Evolutionary conservation across 1,140 invertebrate genomes (phyloP).

Genomic region (Zaprionus tsacasi): DNA sequence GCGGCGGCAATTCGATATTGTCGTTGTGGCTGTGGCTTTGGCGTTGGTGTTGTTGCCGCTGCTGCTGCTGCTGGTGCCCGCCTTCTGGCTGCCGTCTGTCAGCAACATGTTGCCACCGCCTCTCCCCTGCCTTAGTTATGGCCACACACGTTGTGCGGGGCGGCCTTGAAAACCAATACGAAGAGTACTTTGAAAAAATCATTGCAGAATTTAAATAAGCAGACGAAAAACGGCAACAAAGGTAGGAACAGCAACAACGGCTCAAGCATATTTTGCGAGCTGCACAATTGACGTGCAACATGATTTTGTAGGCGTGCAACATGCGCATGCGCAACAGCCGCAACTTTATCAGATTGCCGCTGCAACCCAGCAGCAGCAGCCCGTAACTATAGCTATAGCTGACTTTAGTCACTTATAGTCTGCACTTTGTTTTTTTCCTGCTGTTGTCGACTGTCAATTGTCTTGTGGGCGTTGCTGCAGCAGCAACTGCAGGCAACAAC

Average conservation of each 20-base stretch:
- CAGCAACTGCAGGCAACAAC: conserved; percentile 31
- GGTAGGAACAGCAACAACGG: conserved; percentile 21
- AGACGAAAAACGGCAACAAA: conserved; percentile 35
- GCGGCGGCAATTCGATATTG: conserved; percentile 70
- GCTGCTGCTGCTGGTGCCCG: conserved; percentile 22
- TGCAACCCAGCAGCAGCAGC: not conserved
- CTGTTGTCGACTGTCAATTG: conserved; percentile 80
- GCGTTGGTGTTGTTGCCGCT: conserved; percentile 45
- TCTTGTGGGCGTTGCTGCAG: conserved; percentile 74
- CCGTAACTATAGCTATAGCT: conserved; percentile 3
- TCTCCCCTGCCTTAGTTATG: conserved; percentile 38
- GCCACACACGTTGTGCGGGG: conserved; percentile 63
- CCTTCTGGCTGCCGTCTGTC: conserved; percentile 78
- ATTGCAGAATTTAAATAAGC: conserved; percentile 79
- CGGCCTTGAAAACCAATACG: conserved; percentile 64
- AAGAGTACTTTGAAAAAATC: conserved; percentile 73
- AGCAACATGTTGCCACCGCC: conserved; percentile 46
- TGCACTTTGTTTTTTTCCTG: conserved; percentile 36
- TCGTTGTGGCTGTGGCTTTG: conserved; percentile 35
- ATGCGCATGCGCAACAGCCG: conserved; percentile 81
- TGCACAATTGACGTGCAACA: conserved; percentile 82
- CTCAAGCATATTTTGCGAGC: conserved; percentile 64
- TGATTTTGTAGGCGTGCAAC: conserved; percentile 84
- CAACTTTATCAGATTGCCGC: conserved; percentile 77
- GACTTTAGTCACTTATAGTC: conserved; percentile 43